Evolutionary conservation across 92 coral and sea anemone species (phyloP), one percentile per base, ranked within the genome.

Genomic region (Blastomussa wellsi): DNA sequence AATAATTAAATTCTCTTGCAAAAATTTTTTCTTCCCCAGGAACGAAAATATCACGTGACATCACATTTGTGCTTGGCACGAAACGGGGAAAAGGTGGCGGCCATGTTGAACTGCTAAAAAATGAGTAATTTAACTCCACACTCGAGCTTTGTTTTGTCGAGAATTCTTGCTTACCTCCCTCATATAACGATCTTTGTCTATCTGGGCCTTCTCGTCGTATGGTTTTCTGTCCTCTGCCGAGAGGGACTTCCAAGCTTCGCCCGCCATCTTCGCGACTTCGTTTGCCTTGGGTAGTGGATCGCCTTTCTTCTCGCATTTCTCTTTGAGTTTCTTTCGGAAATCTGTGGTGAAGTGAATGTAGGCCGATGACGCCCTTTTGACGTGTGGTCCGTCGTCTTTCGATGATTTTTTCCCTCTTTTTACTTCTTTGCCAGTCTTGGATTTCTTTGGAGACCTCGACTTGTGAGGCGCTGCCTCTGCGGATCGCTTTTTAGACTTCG

Each of bases 211-310:
- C 36, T 67, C 72, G 24, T 89, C 88, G 81, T 85, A 96, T 42
- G 93, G 95, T 72, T 84, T 87, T 90, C 89, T 94, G 5, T 96
- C 96, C 28, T 90, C 87, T 20, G 65, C 89, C 26, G 93, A 65
- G 81, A 96, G 72, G 77, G 74, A 86, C 84, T 84, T 92, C 98
- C 98, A 96, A 79, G 70, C 84, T 73, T 86, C 96, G 74, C 98
- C 98, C 22, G 95, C 95, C 76, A 87, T 84, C 93, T 96, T 96
- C 77, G 98, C 98, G 39, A 96, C 95, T 78, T 96, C 98, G 90
- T 95, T 95, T 70, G 93, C 98, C 65, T 94, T 94, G 37, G 96
- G 94, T 32, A 95, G 81, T 53, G 92, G 77, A 31, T 88, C 88
- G 72, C 93, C 95, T 65, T 76, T 92, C 90, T 95, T 90, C 83